phyloP scores from a whole-genome alignment of 2,797 vertebrate genomes.

The Falco naumanni region DNA sequence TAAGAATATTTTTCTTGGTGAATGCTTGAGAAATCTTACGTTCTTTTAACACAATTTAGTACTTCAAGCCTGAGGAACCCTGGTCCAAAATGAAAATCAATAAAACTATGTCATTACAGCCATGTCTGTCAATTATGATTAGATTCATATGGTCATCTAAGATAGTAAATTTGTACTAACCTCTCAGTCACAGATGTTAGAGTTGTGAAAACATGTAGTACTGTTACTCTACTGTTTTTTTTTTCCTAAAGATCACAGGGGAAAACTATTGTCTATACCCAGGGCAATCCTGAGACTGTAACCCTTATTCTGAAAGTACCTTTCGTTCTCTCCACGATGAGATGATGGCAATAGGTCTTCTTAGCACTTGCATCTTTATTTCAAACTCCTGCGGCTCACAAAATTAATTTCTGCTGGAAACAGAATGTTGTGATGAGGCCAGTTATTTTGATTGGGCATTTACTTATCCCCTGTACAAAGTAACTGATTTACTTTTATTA shows the following conservation, averaged over 20 bases:
- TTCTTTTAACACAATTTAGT: background rate
- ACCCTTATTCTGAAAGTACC: background rate
- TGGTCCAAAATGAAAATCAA: background rate
- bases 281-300: background rate
- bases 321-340: conserved; percentile 36
- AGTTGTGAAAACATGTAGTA: background rate
- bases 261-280: background rate
- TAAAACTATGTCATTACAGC: background rate
- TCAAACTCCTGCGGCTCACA: conserved; percentile 26
- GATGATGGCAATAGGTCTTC: conserved; percentile 31
- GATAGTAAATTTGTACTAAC: background rate
- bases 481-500: conserved; percentile 22
- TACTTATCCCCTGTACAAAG: background rate
- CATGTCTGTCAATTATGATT: background rate
- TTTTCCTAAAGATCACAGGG: background rate
- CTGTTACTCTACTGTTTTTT: background rate
- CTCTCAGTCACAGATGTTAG: conserved; percentile 27
- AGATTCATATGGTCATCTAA: conserved; percentile 7
- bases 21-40: background rate
- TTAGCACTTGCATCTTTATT: conserved; percentile 15
- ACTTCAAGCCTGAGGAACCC: background rate
- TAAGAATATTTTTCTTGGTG: background rate
- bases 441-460: conserved; percentile 41
- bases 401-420: conserved; percentile 58
- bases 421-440: background rate